These are phyloP conservation scores for Telenomus remus DNA, from an alignment of 1,140 invertebrate species.

Conservation along the genomic window DNA sequence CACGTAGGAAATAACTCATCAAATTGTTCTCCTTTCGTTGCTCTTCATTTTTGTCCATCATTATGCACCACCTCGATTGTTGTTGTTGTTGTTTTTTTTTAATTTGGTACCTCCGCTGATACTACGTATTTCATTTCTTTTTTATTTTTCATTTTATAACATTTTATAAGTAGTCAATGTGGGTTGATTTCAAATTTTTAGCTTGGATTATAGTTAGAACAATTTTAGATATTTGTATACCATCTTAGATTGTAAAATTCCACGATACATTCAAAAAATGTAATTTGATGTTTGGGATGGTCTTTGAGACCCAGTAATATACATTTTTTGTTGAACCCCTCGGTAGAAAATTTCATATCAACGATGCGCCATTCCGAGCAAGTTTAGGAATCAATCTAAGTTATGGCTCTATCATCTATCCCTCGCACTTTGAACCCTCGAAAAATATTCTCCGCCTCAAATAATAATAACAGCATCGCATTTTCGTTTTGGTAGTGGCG, in stretches of 20 bases:
- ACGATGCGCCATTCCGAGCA: not conserved
- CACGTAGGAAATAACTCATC: constrained; percentile 53
- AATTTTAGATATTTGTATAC: too few species aligned
- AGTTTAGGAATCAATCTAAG: constrained; percentile 17
- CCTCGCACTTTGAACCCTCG: not conserved
- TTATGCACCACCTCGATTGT: constrained; percentile 19
- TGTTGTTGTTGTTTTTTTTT: constrained; percentile 24
- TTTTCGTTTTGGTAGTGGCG: too few species aligned
- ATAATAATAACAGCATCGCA: not conserved
- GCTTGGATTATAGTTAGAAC: too few species aligned
- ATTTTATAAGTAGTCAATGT: too few species aligned
- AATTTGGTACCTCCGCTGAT: constrained; percentile 39
- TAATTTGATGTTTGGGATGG: too few species aligned
- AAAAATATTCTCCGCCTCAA: not conserved
- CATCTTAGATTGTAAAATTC: too few species aligned
- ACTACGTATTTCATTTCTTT: too few species aligned
- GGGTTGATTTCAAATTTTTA: too few species aligned
- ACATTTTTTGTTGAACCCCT: not conserved
- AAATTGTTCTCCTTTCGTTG: constrained; percentile 34
- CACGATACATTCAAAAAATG: too few species aligned
- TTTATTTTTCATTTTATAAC: too few species aligned
- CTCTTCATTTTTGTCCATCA: constrained; percentile 51
- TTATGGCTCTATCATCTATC: constrained; percentile 6
- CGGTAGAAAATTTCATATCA: not conserved
- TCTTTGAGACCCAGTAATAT: not conserved